Evolutionary conservation across 2,113 vertebrate genomes (phyloP).

Genomic region (Todiramphus chloris): DNA sequence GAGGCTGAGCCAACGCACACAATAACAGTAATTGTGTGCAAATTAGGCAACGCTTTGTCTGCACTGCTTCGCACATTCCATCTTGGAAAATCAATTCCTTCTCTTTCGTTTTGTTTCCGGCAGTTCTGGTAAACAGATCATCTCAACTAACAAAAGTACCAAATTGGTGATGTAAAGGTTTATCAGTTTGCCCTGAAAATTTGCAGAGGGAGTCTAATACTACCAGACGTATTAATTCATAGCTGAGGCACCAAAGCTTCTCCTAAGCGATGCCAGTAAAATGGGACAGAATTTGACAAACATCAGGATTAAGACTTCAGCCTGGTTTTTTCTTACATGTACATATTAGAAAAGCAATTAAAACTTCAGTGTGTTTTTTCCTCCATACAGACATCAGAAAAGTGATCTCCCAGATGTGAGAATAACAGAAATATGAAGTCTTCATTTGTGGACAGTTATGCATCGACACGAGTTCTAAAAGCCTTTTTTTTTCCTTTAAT

Average conservation of each 20-base stretch:
- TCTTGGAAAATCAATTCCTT: background rate
- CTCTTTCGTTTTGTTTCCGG: conserved; percentile 23
- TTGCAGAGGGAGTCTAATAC: background rate
- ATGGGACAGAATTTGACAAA: background rate
- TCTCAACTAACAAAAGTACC: conserved; percentile 12
- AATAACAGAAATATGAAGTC: background rate
- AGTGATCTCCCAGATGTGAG: background rate
- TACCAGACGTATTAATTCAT: background rate
- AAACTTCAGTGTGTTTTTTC: background rate
- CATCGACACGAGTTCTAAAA: background rate
- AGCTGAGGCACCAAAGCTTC: background rate
- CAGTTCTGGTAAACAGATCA: conserved; percentile 37
- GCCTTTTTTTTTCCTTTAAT: background rate
- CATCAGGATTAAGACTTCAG: background rate
- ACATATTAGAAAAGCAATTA: background rate
- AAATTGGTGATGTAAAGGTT: conserved; percentile 7
- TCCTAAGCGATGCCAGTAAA: background rate
- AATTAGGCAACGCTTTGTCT: conserved; percentile 21
- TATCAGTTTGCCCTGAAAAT: background rate
- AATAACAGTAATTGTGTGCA: conserved; percentile 14
- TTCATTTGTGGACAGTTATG: background rate
- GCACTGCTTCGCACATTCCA: rapidly evolving
- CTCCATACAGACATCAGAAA: background rate
- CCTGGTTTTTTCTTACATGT: background rate
- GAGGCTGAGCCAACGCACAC: background rate